phyloP scores from a whole-genome alignment of 2,797 vertebrate species.

The Agapornis canus region DNA sequence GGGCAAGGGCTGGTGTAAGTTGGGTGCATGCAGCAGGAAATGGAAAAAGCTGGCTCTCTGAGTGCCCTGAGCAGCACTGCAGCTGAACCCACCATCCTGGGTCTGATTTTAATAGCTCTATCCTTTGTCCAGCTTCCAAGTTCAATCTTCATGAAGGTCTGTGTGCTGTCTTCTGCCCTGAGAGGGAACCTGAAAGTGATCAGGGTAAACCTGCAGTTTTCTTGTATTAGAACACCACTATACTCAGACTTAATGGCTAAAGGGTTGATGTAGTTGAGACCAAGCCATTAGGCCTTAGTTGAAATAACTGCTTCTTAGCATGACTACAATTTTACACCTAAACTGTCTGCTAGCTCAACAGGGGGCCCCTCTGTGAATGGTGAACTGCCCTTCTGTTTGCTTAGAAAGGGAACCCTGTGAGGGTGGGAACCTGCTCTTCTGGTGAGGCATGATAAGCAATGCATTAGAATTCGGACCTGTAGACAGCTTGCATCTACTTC shows the following conservation, averaged over 20 bases:
- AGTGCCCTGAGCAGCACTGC: background rate
- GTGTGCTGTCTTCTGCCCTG: background rate
- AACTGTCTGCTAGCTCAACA: no score
- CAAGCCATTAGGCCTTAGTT: no score
- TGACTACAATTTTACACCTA: no score
- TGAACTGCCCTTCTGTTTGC: no score
- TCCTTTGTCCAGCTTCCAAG: background rate
- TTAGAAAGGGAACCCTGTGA: no score
- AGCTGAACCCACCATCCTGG: background rate
- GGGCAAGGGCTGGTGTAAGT: background rate
- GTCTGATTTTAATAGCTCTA: background rate
- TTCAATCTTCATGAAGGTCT: background rate
- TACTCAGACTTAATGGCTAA: background rate
- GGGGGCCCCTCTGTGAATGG: no score
- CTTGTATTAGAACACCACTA: background rate
- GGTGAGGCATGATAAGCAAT: no score
- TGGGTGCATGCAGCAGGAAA: background rate
- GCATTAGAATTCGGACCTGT: background rate
- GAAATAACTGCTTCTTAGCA: no score
- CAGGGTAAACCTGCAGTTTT: background rate
- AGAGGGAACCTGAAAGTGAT: background rate
- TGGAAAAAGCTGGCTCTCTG: background rate
- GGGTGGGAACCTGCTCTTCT: no score
- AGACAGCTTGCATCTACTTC: background rate
- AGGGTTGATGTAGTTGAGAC: background rate